Evolutionary conservation across 2,888 invertebrate genomes (phyloP).

Genomic region (Allacma fusca): DNA sequence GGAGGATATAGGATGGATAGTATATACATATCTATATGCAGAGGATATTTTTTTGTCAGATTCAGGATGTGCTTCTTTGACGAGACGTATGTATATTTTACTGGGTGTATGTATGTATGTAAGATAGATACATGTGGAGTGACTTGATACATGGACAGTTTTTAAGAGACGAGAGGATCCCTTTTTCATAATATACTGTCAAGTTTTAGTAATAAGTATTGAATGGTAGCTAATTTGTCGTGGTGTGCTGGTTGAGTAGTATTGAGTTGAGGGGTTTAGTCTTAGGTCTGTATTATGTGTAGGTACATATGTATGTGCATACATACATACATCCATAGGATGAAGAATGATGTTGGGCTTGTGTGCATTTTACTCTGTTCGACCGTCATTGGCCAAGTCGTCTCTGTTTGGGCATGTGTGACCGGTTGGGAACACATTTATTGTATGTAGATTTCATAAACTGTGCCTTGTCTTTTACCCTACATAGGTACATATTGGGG

Average conservation of each 20-base stretch:
- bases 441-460: neutral
- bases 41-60: neutral
- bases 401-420: constrained; percentile 7
- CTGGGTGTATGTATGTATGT: too few relatives aligned
- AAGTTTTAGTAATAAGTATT: neutral
- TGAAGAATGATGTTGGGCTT: neutral
- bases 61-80: neutral
- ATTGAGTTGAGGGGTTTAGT: too few relatives aligned
- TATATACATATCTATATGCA: too few relatives aligned
- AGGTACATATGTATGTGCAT: too few relatives aligned
- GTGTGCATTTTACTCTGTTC: neutral
- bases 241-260: neutral
- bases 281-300: too few relatives aligned
- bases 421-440: constrained; percentile 7
- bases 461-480: neutral
- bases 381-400: neutral
- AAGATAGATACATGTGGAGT: too few relatives aligned
- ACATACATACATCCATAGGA: too few relatives aligned
- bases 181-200: too few relatives aligned
- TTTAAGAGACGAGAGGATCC: too few relatives aligned
- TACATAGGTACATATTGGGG: too few relatives aligned
- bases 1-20: too few relatives aligned
- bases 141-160: too few relatives aligned
- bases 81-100: neutral
- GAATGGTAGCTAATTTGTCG: neutral